These are phyloP conservation scores for Guaruba guarouba DNA, from an alignment of 2,113 vertebrate genomes.

Conservation along the genomic window DNA sequence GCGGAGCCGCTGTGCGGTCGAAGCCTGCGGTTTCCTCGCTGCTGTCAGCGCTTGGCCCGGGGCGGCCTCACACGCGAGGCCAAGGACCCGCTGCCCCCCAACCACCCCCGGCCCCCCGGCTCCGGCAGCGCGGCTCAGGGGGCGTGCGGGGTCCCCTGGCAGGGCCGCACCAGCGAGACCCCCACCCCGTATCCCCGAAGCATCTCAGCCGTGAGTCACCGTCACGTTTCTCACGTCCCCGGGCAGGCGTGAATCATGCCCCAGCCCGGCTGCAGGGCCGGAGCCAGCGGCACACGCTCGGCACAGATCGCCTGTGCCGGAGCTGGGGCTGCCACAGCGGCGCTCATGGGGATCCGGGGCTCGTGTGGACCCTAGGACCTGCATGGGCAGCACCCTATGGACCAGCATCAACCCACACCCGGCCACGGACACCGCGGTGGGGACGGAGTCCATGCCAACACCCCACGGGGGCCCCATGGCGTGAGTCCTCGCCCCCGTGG, in stretches of 20 bases:
- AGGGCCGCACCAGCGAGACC: not conserved
- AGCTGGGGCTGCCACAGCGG: not conserved
- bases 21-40: constrained; percentile 65
- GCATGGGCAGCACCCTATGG: not conserved
- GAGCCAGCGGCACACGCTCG: not conserved
- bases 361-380: rapidly evolving
- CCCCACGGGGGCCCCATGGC: rapidly evolving
- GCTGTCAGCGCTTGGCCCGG: not conserved
- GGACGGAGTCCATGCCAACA: rapidly evolving
- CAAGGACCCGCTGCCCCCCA: not conserved
- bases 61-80: constrained; percentile 50
- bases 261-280: not conserved
- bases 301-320: not conserved
- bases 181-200: not conserved
- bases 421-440: rapidly evolving
- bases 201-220: constrained; percentile 53
- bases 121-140: not conserved
- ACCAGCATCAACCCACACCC: no score
- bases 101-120: rapidly evolving
- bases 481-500: not conserved
- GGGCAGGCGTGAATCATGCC: constrained; percentile 53
- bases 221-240: constrained; percentile 65
- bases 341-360: not conserved
- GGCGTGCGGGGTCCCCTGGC: not conserved
- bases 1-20: constrained; percentile 41